Evolutionary conservation across 53 echinoderm and acorn worm genomes (phyloP).

Genomic region (Henricia sp.): DNA sequence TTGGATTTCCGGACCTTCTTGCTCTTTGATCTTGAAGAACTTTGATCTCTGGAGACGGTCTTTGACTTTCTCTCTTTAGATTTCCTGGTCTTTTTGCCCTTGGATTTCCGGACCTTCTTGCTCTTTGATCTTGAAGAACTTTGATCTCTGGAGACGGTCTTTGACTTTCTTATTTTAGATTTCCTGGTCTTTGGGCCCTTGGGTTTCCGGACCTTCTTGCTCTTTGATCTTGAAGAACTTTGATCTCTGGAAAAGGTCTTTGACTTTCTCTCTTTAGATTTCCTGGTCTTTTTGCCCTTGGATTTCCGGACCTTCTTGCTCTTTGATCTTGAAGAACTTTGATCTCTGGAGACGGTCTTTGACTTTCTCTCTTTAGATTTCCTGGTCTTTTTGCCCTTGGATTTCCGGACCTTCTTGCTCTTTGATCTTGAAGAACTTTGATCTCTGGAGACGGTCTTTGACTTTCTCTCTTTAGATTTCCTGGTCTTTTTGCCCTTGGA

Average conservation of each 20-base stretch:
- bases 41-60: not conserved
- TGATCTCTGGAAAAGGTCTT: not conserved
- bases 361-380: no score
- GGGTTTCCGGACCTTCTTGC: conserved; percentile 44
- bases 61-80: not conserved
- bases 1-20: conserved; percentile 51
- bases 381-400: no score
- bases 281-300: not conserved
- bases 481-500: not conserved
- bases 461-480: conserved; percentile 2
- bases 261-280: conserved; percentile 1
- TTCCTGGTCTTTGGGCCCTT: no score
- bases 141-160: no score
- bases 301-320: not conserved
- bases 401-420: conserved; percentile 39
- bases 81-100: not conserved
- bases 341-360: no score
- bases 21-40: not conserved
- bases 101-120: not conserved
- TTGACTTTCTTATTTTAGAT: no score
- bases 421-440: not conserved
- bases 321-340: no score
- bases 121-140: no score
- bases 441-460: not conserved
- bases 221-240: not conserved